Percentiles rank a stretch among this genome's conserved stretches.
Evolutionary conservation across 2,888 invertebrate species (phyloP).

Genomic region (Beris morrisii): DNA sequence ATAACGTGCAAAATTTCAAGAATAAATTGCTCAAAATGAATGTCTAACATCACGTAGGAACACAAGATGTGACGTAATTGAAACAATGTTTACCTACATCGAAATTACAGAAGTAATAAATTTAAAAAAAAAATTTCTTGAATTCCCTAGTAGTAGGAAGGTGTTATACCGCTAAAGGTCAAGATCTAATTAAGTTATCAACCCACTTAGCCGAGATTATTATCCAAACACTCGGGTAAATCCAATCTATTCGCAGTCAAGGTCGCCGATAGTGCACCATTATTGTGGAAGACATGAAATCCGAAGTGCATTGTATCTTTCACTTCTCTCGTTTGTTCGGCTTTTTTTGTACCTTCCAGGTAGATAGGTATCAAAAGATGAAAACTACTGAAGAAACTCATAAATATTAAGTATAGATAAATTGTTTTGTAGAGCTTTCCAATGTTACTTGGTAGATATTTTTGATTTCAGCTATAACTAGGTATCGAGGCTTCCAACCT

Average conservation of each 20-base stretch:
- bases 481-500: constrained; percentile 5
- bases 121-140: no score
- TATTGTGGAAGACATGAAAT: not conserved
- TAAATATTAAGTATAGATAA: not conserved
- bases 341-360: no score
- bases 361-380: not conserved
- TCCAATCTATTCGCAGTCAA: constrained; percentile 22
- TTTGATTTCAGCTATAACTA: not conserved
- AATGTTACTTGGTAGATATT: not conserved
- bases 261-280: constrained; percentile 1
- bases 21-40: no score
- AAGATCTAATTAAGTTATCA: constrained; percentile 27
- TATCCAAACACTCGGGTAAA: constrained; percentile 5
- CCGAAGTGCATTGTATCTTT: constrained; percentile 10
- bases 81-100: no score
- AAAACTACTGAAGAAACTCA: not conserved
- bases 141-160: constrained; percentile 9
- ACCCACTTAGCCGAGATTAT: constrained; percentile 9
- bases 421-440: constrained; percentile 3
- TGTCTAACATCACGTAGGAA: no score
- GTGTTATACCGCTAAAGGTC: constrained; percentile 14
- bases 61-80: no score
- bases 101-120: no score
- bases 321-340: not conserved
- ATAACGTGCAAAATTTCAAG: no score